A percentile compares a stretch with the other conserved stretches of the same genome.
Conservation (phyloP, 2,113 vertebrate species). For the Otolemur garnettii region DNA sequence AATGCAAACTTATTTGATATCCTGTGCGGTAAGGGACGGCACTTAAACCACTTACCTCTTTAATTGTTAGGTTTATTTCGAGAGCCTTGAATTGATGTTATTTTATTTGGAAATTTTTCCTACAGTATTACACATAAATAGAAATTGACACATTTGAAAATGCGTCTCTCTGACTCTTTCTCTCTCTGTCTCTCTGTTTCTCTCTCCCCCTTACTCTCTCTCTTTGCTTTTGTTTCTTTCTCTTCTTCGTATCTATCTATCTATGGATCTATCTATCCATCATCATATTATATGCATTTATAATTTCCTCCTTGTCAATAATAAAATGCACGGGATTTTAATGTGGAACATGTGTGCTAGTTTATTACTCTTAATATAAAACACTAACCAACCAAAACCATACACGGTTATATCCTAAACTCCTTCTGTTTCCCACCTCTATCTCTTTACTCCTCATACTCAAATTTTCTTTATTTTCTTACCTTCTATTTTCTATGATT, state of each 20-base stretch:
- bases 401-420: background rate
- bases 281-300: background rate
- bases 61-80: constrained; percentile 11
- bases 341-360: background rate
- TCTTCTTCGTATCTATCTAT: too few species aligned
- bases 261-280: background rate
- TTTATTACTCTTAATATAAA: background rate
- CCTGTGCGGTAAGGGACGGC: background rate
- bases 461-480: background rate
- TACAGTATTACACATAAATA: background rate
- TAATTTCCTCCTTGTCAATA: background rate
- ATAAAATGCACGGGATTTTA: background rate
- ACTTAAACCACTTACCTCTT: background rate
- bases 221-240: too few species aligned
- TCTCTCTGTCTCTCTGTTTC: background rate
- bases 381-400: background rate
- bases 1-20: constrained; percentile 19
- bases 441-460: background rate
- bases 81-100: constrained; percentile 22
- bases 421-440: background rate
- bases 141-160: constrained; percentile 28
- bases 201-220: background rate
- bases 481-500: background rate
- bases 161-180: background rate
- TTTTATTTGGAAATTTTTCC: constrained; percentile 59